Evolutionary conservation across 1,140 invertebrate genomes (phyloP), one percentile per base, ranked within the genome.

Genomic region (Luehdorfia chinensis): DNA sequence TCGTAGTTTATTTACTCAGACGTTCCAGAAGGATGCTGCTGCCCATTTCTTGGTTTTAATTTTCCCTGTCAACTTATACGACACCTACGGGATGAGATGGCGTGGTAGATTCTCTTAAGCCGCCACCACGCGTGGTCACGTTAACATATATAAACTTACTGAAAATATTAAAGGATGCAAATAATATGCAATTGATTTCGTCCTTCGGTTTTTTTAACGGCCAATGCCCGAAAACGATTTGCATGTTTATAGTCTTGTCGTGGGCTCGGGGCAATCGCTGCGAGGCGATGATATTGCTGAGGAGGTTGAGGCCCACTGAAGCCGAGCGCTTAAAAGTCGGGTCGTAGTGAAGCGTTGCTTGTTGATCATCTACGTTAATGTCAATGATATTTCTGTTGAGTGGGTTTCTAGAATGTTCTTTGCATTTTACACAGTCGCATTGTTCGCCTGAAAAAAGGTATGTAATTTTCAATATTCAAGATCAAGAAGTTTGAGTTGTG

Each of bases 231-330:
- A 5, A n/a, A 33, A 15, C 13, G 8, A 39, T 4, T 8, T 47
- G 72, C 0, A 89, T 88, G 1, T 84, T 72, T 47, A 94, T 90
- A 1, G 50, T 28, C 6, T n/a, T 44, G 0, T 80, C 87, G 51
- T 87, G 87, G 1, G 88, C 61, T 4, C 73, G 59, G 11, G 59
- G 47, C 14, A 72, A n/a, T 32, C 14, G 37, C 21, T 41, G 73
- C 34, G 86, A 67, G 0, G 92, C 71, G 7, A 92, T 41, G 23
- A 89, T 66, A 66, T 91, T 91, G 27, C 87, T 84, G 1, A 92
- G 52, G 2, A 89, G 41, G 55, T 89, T 88, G n/a, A 93, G 57
- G 0, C 89, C 76, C 2, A 91, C 86, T 0, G 91, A 90, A 8
- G 89, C 78, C 1, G 89, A 84, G 72, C 93, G 92, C 9, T 86